Evolutionary conservation across 1,140 invertebrate genomes (phyloP).

Genomic region (Drosophila melanica): DNA sequence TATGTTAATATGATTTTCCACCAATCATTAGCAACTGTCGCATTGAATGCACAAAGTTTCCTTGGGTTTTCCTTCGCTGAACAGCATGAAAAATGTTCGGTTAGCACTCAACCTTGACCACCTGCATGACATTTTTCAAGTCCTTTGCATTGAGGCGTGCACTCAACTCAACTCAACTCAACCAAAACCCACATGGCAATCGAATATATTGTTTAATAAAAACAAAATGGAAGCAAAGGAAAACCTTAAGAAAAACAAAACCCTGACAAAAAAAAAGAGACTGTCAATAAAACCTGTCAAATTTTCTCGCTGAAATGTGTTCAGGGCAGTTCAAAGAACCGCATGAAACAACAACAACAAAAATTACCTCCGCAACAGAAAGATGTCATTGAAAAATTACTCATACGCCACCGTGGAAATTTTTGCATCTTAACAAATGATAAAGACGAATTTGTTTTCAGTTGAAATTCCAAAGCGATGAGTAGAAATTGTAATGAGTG

Average conservation of each 20-base stretch:
- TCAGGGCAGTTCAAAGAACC: conserved; percentile 28
- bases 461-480: conserved; percentile 27
- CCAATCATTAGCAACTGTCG: conserved; percentile 16
- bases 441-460: conserved; percentile 15
- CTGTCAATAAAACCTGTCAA: conserved; percentile 63
- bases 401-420: conserved; percentile 54
- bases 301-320: conserved; percentile 9
- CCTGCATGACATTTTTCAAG: conserved; percentile 29
- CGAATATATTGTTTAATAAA: conserved; percentile 7
- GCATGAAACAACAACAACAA: conserved; percentile 6
- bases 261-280: conserved; percentile 3
- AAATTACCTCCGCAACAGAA: background rate
- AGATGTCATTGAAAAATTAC: conserved; percentile 40
- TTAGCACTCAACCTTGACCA: conserved; percentile 30
- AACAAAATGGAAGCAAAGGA: background rate
- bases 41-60: conserved; percentile 24
- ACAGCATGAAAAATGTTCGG: background rate
- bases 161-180: conserved; percentile 70
- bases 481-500: conserved; percentile 6
- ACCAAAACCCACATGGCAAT: conserved; percentile 42
- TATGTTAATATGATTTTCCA: background rate
- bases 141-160: conserved; percentile 58
- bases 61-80: conserved; percentile 44
- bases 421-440: conserved; percentile 47
- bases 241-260: conserved; percentile 13